phyloP scores from a whole-genome alignment of 2,113 vertebrate species.

The Phalacrocorax carbo region DNA sequence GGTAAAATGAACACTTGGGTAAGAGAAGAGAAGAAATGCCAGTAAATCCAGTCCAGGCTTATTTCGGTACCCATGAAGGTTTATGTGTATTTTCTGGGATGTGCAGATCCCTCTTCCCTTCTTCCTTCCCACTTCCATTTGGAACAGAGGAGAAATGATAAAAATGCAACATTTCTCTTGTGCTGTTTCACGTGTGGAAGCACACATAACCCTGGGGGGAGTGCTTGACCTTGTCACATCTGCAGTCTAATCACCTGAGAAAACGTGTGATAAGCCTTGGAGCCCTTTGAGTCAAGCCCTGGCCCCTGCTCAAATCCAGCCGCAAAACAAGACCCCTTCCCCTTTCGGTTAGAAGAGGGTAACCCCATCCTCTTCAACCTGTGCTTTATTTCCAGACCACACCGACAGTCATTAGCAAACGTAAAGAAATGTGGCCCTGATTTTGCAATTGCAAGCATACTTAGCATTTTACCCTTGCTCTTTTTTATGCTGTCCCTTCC shows the following conservation, averaged over 20 bases:
- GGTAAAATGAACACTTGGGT: neutral
- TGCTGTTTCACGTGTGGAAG: neutral
- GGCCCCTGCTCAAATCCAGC: neutral
- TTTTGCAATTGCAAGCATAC: neutral
- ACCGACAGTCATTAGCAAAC: neutral
- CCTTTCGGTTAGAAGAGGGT: neutral
- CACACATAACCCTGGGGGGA: neutral
- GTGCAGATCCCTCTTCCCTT: neutral
- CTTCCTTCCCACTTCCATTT: neutral
- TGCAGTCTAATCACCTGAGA: neutral
- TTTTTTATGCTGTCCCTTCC: conserved; percentile 42
- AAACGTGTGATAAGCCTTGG: neutral
- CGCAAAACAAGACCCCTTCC: neutral
- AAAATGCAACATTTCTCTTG: neutral
- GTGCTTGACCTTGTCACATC: neutral
- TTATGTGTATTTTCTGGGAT: neutral
- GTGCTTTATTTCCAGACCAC: neutral
- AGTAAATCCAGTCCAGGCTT: neutral
- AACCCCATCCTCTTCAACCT: neutral
- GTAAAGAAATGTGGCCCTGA: neutral
- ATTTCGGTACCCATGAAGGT: neutral
- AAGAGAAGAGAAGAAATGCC: neutral
- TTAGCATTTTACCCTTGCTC: conserved; percentile 48
- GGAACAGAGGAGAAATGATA: neutral
- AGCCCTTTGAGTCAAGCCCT: neutral